Evolutionary conservation across 2,797 vertebrate genomes (phyloP).

Genomic region (Gymnopithys bicolor): DNA sequence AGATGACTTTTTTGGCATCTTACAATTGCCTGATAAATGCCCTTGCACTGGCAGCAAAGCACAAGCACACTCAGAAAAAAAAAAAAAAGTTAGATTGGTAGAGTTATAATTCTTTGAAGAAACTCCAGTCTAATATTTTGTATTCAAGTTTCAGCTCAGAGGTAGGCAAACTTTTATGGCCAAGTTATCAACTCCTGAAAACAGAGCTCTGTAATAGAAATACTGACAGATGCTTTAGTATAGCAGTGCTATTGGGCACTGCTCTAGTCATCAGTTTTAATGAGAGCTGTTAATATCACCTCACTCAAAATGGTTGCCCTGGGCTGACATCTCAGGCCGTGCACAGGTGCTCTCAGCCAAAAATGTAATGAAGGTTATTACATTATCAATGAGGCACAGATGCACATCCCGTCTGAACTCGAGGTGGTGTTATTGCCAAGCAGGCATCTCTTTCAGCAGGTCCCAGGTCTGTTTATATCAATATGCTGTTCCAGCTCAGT

Average conservation of each 20-base stretch:
- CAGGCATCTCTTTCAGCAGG: constrained; percentile 59
- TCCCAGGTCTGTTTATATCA: constrained; percentile 65
- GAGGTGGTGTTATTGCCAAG: constrained; percentile 69
- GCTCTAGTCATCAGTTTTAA: constrained; percentile 71
- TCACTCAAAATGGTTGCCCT: constrained; percentile 74
- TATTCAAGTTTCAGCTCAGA: constrained; percentile 29
- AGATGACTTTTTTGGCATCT: not conserved
- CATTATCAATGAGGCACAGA: constrained; percentile 80
- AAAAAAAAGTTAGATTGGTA: not conserved
- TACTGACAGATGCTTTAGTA: constrained; percentile 32
- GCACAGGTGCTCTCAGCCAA: constrained; percentile 81
- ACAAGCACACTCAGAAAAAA: not conserved
- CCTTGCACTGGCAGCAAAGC: not conserved
- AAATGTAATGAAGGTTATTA: constrained; percentile 77
- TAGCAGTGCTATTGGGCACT: constrained; percentile 18
- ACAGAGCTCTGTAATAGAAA: constrained; percentile 33
- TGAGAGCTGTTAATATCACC: constrained; percentile 75
- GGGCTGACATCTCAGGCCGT: constrained; percentile 68
- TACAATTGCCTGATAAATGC: not conserved
- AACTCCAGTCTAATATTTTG: not conserved
- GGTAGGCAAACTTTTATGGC: constrained; percentile 11
- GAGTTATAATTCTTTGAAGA: not conserved
- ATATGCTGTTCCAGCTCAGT: constrained; percentile 75
- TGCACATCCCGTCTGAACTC: constrained; percentile 79
- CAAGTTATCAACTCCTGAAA: constrained; percentile 60